Percentiles rank a stretch among this genome's conserved stretches.
These are phyloP conservation scores for Tenthredo livida DNA, from an alignment of 2,888 invertebrate species.

Conservation along the genomic window DNA sequence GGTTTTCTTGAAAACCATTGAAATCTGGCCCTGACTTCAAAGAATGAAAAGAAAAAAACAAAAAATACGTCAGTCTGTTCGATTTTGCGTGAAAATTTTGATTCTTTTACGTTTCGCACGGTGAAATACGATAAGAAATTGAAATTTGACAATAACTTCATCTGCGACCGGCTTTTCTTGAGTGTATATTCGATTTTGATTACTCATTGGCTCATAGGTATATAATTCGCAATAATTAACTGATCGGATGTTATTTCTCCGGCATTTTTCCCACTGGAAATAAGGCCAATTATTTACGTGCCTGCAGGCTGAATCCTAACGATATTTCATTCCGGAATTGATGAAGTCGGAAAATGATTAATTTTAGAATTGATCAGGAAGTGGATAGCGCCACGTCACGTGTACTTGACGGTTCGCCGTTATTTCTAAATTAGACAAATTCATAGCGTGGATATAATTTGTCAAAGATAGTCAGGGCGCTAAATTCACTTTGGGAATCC, in stretches of 20 bases:
- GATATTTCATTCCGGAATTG: neutral
- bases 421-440: neutral
- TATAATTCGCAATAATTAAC: no score
- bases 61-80: neutral
- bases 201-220: neutral
- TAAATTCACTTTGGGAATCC: neutral
- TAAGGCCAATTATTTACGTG: neutral
- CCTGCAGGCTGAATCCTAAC: neutral
- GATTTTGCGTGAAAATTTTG: neutral
- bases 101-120: neutral
- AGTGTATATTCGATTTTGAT: neutral
- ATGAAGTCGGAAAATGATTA: neutral
- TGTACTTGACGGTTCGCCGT: neutral
- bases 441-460: neutral
- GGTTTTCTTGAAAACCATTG: neutral
- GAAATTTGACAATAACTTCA: neutral
- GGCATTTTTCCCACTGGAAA: neutral
- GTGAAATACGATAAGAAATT: neutral
- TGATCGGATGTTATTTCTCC: no score
- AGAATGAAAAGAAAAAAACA: neutral
- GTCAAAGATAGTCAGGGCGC: neutral
- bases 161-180: neutral
- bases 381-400: neutral
- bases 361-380: neutral
- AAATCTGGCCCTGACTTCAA: neutral